Percentiles rank a stretch among this genome's conserved stretches.
Conservation (phyloP, 2,113 vertebrate genomes). For the Gambusia holbrooki region DNA sequence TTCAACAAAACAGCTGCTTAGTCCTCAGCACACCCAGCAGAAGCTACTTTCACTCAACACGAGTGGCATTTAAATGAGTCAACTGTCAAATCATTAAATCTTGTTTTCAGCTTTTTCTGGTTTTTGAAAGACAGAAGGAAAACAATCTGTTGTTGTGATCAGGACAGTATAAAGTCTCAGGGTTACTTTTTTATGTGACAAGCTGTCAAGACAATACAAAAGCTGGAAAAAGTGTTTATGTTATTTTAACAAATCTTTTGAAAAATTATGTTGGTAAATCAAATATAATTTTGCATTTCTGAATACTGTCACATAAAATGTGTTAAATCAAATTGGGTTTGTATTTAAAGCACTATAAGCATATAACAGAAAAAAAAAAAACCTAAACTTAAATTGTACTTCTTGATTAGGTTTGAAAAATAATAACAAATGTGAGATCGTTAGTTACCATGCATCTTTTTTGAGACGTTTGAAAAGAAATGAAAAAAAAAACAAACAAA, state of each 20-base stretch:
- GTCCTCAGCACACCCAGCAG: conserved; percentile 20
- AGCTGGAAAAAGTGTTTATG: neutral
- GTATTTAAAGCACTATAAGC: neutral
- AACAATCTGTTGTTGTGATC: conserved; percentile 55
- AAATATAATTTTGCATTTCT: neutral
- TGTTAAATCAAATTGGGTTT: neutral
- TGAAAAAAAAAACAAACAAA: too few relatives aligned
- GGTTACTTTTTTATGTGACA: conserved; percentile 15
- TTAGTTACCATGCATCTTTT: too few relatives aligned
- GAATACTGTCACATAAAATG: neutral
- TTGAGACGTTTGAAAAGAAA: too few relatives aligned
- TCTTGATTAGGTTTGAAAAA: too few relatives aligned
- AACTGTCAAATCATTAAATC: conserved; percentile 61
- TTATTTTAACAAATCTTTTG: conserved; percentile 4
- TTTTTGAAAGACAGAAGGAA: conserved; percentile 32
- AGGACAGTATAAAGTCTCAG: neutral
- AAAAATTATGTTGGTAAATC: neutral
- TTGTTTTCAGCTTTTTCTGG: conserved; percentile 21
- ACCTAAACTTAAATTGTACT: too few relatives aligned
- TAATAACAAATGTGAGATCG: too few relatives aligned
- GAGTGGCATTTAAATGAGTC: conserved; percentile 48
- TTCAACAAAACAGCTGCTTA: conserved; percentile 26
- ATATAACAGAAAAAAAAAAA: too few relatives aligned
- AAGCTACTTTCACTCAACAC: conserved; percentile 6
- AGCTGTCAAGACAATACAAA: conserved; percentile 36